Base-by-base conservation (phyloP, 1,140 invertebrate species). In the Ganaspis sp. region DNA sequence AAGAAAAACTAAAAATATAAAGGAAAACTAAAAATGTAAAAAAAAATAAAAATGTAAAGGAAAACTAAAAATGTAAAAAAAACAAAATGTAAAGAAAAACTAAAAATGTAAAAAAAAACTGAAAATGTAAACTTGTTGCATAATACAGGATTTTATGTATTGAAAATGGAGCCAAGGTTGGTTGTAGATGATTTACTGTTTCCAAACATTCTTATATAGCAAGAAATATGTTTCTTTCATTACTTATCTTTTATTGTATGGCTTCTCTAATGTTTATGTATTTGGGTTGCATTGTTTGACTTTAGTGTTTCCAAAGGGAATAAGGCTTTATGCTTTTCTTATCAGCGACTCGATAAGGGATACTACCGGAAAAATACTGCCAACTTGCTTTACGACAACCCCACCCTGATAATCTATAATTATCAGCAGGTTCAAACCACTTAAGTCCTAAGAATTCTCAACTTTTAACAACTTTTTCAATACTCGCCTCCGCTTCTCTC, bases 331-430 rank as follows among this genome's bases (percentile, higher is more conserved):
- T 64, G 54, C 26, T 64, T 64, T 29, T 64, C 54, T 64, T 64
- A 64, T 64, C 54, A 26, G 1, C 9, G 4, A 58, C n/a, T 58
- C 17, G 53, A 64, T 26, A 64, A 64, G 54, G 54, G 53, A 23
- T 19, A 26, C 11, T n/a, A 26, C 21, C 9, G 23, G 23, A 29
- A 64, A 64, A 64, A 26, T 64, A 64, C 23, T 29, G 21, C 23
- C 54, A 29, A 64, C 9, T 64, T 26, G 54, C 21, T 64, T 29
- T 64, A 64, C 54, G 23, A 64, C 54, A 64, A 29, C 21, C 54
- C 54, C 21, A 12, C 54, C 23, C 54, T 64, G 54, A 64, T 64
- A 64, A 64, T 26, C 54, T 12, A 64, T 26, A 64, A 64, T 64
- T 64, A 64, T 64, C 3, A 64, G 54, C 15, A 40, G 11, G 54